Percentiles rank a stretch among this genome's conserved stretches.
phyloP scores from a whole-genome alignment of 2,797 vertebrate species.

The Echeneis naucrates region DNA sequence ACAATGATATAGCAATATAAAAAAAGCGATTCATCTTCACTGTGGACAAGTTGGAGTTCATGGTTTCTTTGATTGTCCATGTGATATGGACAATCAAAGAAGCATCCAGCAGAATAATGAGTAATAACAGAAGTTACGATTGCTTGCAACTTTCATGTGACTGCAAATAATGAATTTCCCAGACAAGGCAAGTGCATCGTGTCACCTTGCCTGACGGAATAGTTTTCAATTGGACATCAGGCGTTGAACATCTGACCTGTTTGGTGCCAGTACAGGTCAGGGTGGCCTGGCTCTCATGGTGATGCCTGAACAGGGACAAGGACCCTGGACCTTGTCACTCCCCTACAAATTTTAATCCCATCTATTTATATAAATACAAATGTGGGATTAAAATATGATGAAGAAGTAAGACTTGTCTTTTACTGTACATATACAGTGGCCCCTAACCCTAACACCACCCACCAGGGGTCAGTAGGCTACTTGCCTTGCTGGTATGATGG shows the following conservation, averaged over 20 bases:
- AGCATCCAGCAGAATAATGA: background rate
- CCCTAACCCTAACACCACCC: slow-evolving; percentile 43
- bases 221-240: background rate
- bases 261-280: too few relatives aligned
- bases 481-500: background rate
- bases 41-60: too few relatives aligned
- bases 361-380: background rate
- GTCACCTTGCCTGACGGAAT: background rate
- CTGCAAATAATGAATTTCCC: background rate
- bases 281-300: too few relatives aligned
- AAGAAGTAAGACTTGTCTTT: background rate
- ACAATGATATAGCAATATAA: too few relatives aligned
- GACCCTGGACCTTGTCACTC: too few relatives aligned
- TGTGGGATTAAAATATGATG: too few relatives aligned
- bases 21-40: too few relatives aligned
- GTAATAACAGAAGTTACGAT: background rate
- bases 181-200: background rate
- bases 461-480: slow-evolving; percentile 73
- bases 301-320: too few relatives aligned
- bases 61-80: too few relatives aligned
- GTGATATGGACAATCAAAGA: background rate
- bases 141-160: background rate
- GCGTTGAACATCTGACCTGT: too few relatives aligned
- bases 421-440: slow-evolving; percentile 2
- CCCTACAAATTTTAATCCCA: background rate